These are phyloP conservation scores for Agrotis exclamationis DNA, from an alignment of 2,888 invertebrate species.

Conservation along the genomic window DNA sequence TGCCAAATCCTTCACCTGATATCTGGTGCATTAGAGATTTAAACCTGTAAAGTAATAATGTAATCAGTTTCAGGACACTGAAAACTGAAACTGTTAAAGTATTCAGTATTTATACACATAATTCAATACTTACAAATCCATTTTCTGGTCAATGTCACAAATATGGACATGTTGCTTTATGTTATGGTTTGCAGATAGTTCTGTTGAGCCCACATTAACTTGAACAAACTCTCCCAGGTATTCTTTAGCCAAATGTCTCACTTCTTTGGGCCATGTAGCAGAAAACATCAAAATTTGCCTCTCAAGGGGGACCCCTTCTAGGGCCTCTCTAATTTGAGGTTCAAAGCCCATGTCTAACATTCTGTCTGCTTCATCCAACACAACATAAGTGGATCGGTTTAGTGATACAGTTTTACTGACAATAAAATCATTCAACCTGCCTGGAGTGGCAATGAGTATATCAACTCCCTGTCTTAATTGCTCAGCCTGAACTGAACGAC, in stretches of 20 bases:
- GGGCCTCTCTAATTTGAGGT: slow-evolving; percentile 97
- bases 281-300: slow-evolving; percentile 99
- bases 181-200: slow-evolving; percentile 97
- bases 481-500: slow-evolving; percentile 92
- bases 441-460: slow-evolving; percentile 97
- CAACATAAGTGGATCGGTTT: slow-evolving; percentile 95
- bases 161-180: slow-evolving; percentile 96
- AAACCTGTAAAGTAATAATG: slow-evolving; percentile 88
- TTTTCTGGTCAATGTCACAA: slow-evolving; percentile 95
- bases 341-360: slow-evolving; percentile 99
- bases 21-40: slow-evolving; percentile 94
- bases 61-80: neutral
- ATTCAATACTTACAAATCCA: slow-evolving; percentile 75
- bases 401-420: slow-evolving; percentile 93
- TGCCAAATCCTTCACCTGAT: slow-evolving; percentile 94
- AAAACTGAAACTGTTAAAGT: neutral
- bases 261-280: slow-evolving; percentile 99
- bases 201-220: slow-evolving; percentile 97
- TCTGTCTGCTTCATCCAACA: slow-evolving; percentile 97
- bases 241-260: slow-evolving; percentile 96
- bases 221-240: slow-evolving; percentile 97
- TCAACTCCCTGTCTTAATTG: slow-evolving; percentile 94
- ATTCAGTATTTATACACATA: neutral
- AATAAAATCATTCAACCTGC: slow-evolving; percentile 96
- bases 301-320: slow-evolving; percentile 97